Percentiles rank a stretch among this genome's conserved stretches.
phyloP scores from a whole-genome alignment of 2,113 vertebrate genomes.

The Oreochromis spilurus region DNA sequence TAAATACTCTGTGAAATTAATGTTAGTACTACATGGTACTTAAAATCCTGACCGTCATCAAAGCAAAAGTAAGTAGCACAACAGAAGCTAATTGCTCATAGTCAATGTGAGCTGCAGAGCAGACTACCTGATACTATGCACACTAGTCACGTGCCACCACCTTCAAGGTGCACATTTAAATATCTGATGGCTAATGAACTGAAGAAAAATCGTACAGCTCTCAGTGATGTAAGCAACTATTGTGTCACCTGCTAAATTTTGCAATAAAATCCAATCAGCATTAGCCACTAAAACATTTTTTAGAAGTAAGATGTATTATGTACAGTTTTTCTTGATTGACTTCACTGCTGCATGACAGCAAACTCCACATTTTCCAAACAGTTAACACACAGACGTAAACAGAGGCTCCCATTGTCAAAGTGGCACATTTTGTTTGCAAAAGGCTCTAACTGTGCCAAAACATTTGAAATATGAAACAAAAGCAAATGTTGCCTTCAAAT shows the following conservation, averaged over 20 bases:
- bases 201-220: neutral
- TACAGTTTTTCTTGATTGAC: neutral
- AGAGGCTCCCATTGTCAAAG: neutral
- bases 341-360: neutral
- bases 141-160: neutral
- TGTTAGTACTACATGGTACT: neutral
- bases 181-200: neutral
- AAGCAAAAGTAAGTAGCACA: neutral
- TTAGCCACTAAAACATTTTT: neutral
- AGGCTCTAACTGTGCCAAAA: neutral
- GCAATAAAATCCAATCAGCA: rapidly evolving
- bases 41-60: neutral
- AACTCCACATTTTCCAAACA: neutral
- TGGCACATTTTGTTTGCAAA: neutral
- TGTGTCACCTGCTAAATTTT: neutral
- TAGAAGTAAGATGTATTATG: neutral
- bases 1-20: neutral
- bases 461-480: neutral
- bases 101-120: neutral
- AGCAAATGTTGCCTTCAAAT: neutral
- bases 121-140: neutral
- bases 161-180: rapidly evolving
- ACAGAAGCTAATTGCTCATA: neutral
- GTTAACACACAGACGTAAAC: neutral
- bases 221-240: neutral